Evolutionary conservation across 2,797 vertebrate genomes (phyloP).

Genomic region (Carduelis carduelis): DNA sequence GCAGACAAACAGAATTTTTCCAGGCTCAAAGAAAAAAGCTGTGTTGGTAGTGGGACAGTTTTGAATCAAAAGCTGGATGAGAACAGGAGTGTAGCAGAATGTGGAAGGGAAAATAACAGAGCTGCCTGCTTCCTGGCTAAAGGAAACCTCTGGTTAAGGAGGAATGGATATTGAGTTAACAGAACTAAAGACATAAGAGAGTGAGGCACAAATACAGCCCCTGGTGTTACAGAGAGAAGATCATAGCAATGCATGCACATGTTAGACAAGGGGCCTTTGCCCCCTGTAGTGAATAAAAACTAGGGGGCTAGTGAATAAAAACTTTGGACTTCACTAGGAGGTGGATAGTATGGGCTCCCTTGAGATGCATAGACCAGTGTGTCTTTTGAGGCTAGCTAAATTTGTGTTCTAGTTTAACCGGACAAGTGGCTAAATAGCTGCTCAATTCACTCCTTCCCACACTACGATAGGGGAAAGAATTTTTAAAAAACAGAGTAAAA

Average conservation of each 20-base stretch:
- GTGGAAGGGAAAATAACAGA: neutral
- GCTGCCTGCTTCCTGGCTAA: neutral
- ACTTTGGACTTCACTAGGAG: neutral
- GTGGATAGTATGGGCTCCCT: neutral
- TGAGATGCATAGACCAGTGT: fast-evolving
- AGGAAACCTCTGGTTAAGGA: neutral
- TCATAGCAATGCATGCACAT: fast-evolving
- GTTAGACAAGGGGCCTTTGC: neutral
- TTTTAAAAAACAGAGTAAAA: neutral
- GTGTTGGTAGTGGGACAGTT: neutral
- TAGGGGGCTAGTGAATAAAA: neutral
- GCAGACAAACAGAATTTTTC: neutral
- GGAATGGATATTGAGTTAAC: neutral
- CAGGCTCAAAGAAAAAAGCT: neutral
- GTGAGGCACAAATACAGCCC: neutral
- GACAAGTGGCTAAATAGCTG: neutral
- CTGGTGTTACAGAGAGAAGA: neutral
- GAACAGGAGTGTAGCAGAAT: neutral
- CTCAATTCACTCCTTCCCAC: neutral
- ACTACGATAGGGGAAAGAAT: neutral
- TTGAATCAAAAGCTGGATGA: neutral
- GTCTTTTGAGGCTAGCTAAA: neutral
- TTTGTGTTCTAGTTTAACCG: neutral
- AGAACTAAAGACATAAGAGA: neutral
- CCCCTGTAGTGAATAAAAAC: neutral